A percentile compares a stretch with the other conserved stretches of the same genome.
phyloP scores from a whole-genome alignment of 2,113 vertebrate species.

The Meleagris gallopavo region DNA sequence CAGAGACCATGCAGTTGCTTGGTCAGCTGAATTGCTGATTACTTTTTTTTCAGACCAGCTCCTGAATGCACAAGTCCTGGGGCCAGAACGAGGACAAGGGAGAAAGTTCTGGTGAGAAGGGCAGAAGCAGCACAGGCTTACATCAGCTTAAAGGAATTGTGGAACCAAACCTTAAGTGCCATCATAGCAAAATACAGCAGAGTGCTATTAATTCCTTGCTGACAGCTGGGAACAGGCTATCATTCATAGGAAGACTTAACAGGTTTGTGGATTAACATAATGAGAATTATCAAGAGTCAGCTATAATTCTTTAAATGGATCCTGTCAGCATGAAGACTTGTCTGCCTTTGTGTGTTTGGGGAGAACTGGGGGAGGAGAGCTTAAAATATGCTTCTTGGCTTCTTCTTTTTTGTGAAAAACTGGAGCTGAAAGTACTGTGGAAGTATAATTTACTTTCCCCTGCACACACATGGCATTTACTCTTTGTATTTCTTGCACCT shows the following conservation, averaged over 20 bases:
- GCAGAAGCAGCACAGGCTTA: neutral
- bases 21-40: neutral
- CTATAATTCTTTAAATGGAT: constrained; percentile 38
- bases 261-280: constrained; percentile 68
- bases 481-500: constrained; percentile 16
- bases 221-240: constrained; percentile 51
- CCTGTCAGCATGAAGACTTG: constrained; percentile 34
- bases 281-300: constrained; percentile 56
- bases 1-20: neutral
- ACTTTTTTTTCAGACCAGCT: neutral
- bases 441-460: neutral
- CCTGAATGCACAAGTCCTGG: neutral
- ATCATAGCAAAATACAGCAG: constrained; percentile 8
- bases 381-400: constrained; percentile 29
- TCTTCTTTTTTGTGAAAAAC: neutral
- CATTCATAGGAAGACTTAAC: constrained; percentile 41
- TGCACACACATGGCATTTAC: neutral
- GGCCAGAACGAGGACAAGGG: neutral
- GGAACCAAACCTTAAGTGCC: constrained; percentile 23
- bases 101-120: neutral
- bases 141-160: neutral
- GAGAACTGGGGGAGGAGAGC: neutral
- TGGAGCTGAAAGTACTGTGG: constrained; percentile 1
- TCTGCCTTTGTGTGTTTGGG: constrained; percentile 1
- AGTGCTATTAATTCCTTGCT: constrained; percentile 54